phyloP scores from a whole-genome alignment of 1,140 invertebrate genomes.

The Leptonema lineaticorne region DNA sequence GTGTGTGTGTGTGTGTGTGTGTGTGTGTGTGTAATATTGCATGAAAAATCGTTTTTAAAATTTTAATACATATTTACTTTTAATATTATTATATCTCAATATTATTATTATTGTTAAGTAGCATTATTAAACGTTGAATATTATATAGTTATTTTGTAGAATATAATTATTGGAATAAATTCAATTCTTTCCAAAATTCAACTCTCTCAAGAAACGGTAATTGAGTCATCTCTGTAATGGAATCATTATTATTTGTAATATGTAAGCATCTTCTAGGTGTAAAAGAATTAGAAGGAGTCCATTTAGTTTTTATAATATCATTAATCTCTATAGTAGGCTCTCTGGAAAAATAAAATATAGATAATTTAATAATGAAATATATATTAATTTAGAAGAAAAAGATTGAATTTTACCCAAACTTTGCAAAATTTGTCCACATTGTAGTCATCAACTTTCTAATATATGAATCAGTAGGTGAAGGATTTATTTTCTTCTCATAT shows the following conservation, averaged over 20 bases:
- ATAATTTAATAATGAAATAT: not conserved
- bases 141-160: not conserved
- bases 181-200: slow-evolving; percentile 8
- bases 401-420: slow-evolving; percentile 26
- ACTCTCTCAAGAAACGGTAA: not conserved
- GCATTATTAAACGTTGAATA: too few relatives aligned
- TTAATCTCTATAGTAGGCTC: not conserved
- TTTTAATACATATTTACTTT: too few relatives aligned
- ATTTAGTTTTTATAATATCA: not conserved
- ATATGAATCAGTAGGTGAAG: slow-evolving; percentile 7
- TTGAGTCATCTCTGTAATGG: slow-evolving; percentile 6
- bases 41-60: too few relatives aligned
- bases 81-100: too few relatives aligned
- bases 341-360: not conserved
- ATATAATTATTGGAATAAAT: not conserved
- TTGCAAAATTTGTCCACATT: slow-evolving; percentile 40
- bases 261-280: too few relatives aligned
- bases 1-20: too few relatives aligned
- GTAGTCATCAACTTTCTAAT: slow-evolving; percentile 20
- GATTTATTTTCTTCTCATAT: not conserved
- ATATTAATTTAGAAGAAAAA: not conserved
- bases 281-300: not conserved
- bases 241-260: too few relatives aligned
- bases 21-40: too few relatives aligned
- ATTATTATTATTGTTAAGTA: too few relatives aligned